Evolutionary conservation across 2,113 vertebrate genomes (phyloP), one percentile per base, ranked within the genome.

Genomic region (Riparia riparia): DNA sequence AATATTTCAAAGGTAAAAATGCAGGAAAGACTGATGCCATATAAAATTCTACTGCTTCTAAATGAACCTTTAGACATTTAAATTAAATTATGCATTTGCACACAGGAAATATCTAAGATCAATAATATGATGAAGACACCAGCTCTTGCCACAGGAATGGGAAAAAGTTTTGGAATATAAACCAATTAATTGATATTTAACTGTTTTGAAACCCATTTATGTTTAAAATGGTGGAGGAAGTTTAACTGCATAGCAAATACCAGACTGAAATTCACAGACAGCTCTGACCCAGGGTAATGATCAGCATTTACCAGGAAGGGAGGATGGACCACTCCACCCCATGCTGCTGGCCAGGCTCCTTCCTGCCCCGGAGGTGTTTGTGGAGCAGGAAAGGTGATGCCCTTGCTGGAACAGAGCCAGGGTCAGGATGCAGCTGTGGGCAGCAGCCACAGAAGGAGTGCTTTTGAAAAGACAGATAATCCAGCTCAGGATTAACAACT

Each of bases 401-500:
- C 44, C 0, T 0, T 4, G 8, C 53, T 6, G 20, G 69, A 76
- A 45, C 31, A 1, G 37, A 51, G 69, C 63, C 91, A 70, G 58
- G 41, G 6, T 51, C 42, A 56, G 6, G 6, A 41, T 24, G n/a
- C 53, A 26, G 34, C 66, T 53, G 45, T 10, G 69, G 83, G 47
- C 83, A 54, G 60, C 58, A 50, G 80, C 60, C 60, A 64, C 25
- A 42, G 61, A 63, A 53, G 19, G 37, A 86, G 14, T 4, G 29
- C 17, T 93, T 90, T 51, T 41, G 50, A 25, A 82, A 91, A 82
- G 51, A 37, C 10, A n/a, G 53, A 64, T 72, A 69, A 93, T 91
- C 82, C 90, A 79, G 88, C 90, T 89, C 80, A 92, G 82, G 92
- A 95, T 96, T 94, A 96, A 51, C 49, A 76, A 37, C 72, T 32